Conservation (phyloP, 2,113 vertebrate species). For the Otocyon megalotis region DNA sequence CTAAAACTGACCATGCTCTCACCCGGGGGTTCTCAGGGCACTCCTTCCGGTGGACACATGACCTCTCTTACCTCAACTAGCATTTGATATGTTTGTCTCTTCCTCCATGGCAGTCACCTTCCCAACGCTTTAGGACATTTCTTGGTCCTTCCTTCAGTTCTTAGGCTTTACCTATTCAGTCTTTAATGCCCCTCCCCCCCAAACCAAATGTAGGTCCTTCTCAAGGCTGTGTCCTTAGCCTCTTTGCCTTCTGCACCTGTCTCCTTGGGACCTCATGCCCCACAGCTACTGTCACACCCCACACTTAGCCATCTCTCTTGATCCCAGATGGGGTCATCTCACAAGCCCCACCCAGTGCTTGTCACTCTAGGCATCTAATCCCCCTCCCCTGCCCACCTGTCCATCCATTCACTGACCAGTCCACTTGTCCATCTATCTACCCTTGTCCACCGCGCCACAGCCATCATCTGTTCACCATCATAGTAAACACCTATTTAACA, state of each 20-base stretch:
- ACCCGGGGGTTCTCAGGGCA: background rate
- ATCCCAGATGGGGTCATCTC: background rate
- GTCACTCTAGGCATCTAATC: background rate
- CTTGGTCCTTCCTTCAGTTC: too few species aligned
- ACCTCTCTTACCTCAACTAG: too few species aligned
- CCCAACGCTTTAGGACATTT: background rate
- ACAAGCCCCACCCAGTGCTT: background rate
- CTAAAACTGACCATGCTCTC: background rate
- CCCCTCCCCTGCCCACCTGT: background rate
- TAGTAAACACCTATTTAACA: background rate
- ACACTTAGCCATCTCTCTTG: background rate
- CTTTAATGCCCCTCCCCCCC: background rate
- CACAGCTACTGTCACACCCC: accelerated
- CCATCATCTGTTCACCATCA: background rate
- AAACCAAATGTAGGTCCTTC: accelerated
- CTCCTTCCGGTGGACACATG: background rate
- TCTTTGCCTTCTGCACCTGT: background rate
- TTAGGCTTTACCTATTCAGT: background rate
- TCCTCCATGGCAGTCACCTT: background rate
- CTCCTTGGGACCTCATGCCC: background rate
- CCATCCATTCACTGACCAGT: background rate
- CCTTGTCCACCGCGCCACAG: accelerated
- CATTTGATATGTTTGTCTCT: background rate
- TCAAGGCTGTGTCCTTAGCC: background rate
- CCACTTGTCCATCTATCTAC: background rate